These are phyloP conservation scores for Torymus texanus DNA, from an alignment of 2,888 invertebrate genomes.

Conservation along the genomic window DNA sequence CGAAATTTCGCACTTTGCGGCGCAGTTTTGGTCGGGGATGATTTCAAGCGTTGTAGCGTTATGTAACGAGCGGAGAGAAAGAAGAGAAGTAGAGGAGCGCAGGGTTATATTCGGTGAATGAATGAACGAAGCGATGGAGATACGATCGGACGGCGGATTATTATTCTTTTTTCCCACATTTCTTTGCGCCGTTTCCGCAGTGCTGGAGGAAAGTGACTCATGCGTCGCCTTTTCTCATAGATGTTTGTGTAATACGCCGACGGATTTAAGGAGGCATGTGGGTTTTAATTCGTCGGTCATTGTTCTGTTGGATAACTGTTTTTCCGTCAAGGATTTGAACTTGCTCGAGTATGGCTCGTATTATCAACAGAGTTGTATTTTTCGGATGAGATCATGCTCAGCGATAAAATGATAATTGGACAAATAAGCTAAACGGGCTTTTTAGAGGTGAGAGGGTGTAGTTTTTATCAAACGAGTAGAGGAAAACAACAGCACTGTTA, in stretches of 20 bases:
- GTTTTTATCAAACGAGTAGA: no score
- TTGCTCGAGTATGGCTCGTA: background rate
- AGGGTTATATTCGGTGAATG: background rate
- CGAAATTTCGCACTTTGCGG: no score
- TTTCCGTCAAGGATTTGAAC: conserved; percentile 7
- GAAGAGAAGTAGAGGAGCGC: no score
- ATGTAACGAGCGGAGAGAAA: no score
- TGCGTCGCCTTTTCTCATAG: conserved; percentile 30
- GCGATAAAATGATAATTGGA: no score
- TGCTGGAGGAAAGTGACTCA: background rate
- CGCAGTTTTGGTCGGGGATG: no score
- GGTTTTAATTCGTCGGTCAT: conserved; percentile 35
- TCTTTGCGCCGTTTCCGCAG: conserved; percentile 18
- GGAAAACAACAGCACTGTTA: no score
- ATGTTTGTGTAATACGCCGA: conserved; percentile 7
- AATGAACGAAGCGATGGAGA: background rate
- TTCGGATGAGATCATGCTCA: no score
- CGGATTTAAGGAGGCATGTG: conserved; percentile 12
- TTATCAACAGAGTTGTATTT: no score
- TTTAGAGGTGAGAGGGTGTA: background rate
- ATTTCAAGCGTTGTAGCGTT: no score
- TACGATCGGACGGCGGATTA: conserved; percentile 17
- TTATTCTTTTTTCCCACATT: conserved; percentile 38
- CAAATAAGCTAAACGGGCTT: no score
- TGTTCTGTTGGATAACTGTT: conserved; percentile 45